Evolutionary conservation across 1,140 invertebrate genomes (phyloP), one percentile per base, ranked within the genome.

Genomic region (Bombus waltoni): DNA sequence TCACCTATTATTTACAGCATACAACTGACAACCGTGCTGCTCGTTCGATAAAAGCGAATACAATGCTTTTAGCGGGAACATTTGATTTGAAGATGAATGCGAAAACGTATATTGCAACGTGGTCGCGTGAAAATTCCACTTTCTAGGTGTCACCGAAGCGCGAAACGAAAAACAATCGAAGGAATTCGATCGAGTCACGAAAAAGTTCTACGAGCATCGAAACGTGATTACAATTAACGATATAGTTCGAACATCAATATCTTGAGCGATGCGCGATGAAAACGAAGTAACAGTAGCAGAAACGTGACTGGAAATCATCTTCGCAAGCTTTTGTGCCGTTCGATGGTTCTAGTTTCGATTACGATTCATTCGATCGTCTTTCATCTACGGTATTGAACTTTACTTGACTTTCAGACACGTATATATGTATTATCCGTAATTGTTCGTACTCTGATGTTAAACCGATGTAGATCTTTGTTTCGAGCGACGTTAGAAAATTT

Each of bases 1-100:
- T 59, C 83, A 80, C 35, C 77, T 85, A 73, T 85, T 65, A 72
- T 47, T 72, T 10, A 13, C 25, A 25, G 25, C 18, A 25, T 8
- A 44, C 6, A 65, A 80, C 68, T 47, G 35, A 8, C 15, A 6
- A 38, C 15, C 13, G 8, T n/a, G 6, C 11, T 62, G 8, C 76
- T 85, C 68, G 66, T 85, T 80, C 68, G 83, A 57, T 85, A 85
- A 80, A 3, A 15, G 5, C 11, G 42, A 53, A 22, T 28, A 25
- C 40, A 25, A 62, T n/a, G 11, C 28, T 85, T 62, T 10, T 22
- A 18, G 76, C 68, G 65, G 77, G 18, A 85, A 79, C 53, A 78
- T 84, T 70, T 9, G 3, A 72, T 85, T 62, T 25, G 28, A 72
- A 65, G 22, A 18, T 38, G 6, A 59, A 40, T 22, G 53, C 22